These are phyloP conservation scores for Fregata magnificens DNA, from an alignment of 2,113 vertebrate genomes.

Conservation along the genomic window DNA sequence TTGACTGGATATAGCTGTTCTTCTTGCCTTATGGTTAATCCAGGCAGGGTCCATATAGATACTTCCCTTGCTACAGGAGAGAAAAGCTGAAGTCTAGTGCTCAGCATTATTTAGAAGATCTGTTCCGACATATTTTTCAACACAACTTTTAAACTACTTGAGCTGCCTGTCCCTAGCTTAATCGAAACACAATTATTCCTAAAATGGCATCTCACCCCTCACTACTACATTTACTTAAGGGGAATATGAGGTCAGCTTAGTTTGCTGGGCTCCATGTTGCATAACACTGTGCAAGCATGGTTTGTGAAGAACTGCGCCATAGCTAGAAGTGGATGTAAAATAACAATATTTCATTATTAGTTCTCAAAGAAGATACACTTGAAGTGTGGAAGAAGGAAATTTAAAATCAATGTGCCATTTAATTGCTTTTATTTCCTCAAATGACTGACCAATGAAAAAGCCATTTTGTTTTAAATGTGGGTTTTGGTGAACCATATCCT, in stretches of 20 bases:
- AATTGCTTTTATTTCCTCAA: conserved; percentile 41
- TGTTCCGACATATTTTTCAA: not conserved
- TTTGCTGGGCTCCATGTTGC: not conserved
- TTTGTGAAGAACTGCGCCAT: not conserved
- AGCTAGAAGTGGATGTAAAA: not conserved
- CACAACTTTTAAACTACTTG: not conserved
- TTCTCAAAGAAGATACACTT: not conserved
- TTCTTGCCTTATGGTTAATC: not conserved
- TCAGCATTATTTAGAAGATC: not conserved
- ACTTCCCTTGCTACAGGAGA: not conserved
- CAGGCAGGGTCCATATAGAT: not conserved
- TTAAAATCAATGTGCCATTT: conserved; percentile 42
- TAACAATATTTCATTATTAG: not conserved
- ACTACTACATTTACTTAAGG: not conserved
- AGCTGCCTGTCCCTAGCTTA: not conserved
- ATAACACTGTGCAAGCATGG: not conserved
- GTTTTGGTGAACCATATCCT: not conserved
- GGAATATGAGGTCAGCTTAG: not conserved
- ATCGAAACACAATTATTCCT: not conserved
- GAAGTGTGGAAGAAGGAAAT: not conserved
- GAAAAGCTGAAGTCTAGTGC: not conserved
- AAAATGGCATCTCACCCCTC: not conserved
- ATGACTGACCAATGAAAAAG: conserved; percentile 21
- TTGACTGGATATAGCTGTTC: not conserved
- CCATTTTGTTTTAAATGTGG: not conserved